Percentiles rank a stretch among this genome's conserved stretches.
Conservation (phyloP, 2,888 invertebrate genomes). For the Pachymerium ferrugineum region DNA sequence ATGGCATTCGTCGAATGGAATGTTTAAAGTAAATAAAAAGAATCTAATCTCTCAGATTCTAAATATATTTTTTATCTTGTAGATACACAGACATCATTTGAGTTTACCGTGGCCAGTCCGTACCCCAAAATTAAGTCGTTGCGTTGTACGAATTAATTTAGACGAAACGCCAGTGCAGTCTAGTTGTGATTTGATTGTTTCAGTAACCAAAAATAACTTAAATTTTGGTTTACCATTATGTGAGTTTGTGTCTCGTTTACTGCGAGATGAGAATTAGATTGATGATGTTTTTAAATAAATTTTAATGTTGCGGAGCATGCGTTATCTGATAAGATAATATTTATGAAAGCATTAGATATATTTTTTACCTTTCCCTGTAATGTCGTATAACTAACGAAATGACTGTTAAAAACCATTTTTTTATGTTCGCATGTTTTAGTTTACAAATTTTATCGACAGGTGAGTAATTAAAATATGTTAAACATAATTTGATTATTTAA, state of each 20-base stretch:
- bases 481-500: not conserved
- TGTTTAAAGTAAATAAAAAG: conserved; percentile 28
- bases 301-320: not conserved
- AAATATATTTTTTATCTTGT: not conserved
- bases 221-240: not conserved
- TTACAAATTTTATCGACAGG: not conserved
- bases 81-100: conserved; percentile 30
- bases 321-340: not conserved
- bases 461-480: not conserved
- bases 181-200: not conserved
- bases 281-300: conserved; percentile 20
- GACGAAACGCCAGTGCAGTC: not conserved
- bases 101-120: conserved; percentile 7
- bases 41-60: not conserved
- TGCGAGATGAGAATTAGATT: not conserved
- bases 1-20: conserved; percentile 23
- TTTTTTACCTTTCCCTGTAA: no score
- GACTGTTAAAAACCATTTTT: no score
- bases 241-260: not conserved
- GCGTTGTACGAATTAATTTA: not conserved
- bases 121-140: not conserved
- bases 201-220: not conserved
- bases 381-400: no score
- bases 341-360: no score
- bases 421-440: no score